phyloP scores from a whole-genome alignment of 2,113 vertebrate species.

The Pholis gunnellus region DNA sequence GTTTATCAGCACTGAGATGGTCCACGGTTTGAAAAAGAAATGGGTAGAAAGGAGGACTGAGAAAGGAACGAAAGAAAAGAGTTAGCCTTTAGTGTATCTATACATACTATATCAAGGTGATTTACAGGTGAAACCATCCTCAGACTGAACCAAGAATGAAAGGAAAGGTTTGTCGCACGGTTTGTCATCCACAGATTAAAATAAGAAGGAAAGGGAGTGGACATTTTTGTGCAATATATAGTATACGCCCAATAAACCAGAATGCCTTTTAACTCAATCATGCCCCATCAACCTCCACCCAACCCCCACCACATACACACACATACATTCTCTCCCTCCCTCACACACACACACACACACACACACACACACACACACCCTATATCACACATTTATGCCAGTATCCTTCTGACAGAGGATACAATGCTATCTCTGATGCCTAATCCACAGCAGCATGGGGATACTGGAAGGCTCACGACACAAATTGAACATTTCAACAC shows the following conservation, averaged over 20 bases:
- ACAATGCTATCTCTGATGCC: conserved; percentile 53
- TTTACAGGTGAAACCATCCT: background rate
- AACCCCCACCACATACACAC: conserved; percentile 16
- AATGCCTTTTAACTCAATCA: conserved; percentile 28
- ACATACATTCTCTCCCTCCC: background rate
- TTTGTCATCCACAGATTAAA: background rate
- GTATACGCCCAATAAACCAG: conserved; percentile 1
- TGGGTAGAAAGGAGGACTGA: background rate
- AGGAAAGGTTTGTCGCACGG: background rate
- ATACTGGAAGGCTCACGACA: conserved; percentile 55
- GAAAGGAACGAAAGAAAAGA: background rate
- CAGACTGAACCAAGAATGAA: background rate
- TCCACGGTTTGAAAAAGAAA: background rate
- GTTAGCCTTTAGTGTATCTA: background rate
- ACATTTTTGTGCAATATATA: background rate
- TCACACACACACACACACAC: background rate
- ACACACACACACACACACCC: conserved; percentile 24
- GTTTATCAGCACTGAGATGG: background rate
- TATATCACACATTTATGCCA: conserved; percentile 16
- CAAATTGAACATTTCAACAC: conserved; percentile 72
- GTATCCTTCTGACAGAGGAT: conserved; percentile 49
- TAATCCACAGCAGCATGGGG: conserved; percentile 50
- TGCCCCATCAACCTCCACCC: background rate
- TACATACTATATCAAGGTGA: background rate
- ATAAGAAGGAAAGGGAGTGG: background rate